phyloP scores from a whole-genome alignment of 2,113 vertebrate species.

The Alligator mississippiensis region DNA sequence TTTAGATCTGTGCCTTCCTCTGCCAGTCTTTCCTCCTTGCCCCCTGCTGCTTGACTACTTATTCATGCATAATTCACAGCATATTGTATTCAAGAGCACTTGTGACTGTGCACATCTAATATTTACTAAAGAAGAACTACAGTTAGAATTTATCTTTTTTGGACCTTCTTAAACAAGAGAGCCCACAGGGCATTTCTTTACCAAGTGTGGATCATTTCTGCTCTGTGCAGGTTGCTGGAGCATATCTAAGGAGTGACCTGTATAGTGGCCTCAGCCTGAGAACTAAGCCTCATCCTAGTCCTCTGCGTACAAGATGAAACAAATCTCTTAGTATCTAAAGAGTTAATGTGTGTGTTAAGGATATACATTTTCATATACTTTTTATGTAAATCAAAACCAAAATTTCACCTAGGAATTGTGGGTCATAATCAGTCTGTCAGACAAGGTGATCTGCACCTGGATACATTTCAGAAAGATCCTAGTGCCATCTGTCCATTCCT shows the following conservation, averaged over 20 bases:
- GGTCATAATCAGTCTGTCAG: too few species aligned
- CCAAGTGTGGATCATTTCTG: neutral
- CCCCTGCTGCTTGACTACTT: neutral
- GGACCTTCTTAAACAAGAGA: too few species aligned
- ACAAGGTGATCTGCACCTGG: too few species aligned
- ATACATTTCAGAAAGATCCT: too few species aligned
- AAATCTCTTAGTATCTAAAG: neutral
- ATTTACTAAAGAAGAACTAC: neutral
- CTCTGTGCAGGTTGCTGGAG: neutral
- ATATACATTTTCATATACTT: neutral
- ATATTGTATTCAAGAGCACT: neutral
- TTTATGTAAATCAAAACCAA: neutral
- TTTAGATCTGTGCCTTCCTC: too few species aligned
- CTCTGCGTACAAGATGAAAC: neutral
- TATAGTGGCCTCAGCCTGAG: neutral
- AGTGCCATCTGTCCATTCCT: too few species aligned
- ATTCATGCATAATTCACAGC: neutral
- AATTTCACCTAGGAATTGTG: too few species aligned
- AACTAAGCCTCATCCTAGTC: neutral
- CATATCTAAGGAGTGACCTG: neutral
- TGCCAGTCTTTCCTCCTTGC: too few species aligned
- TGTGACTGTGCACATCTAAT: neutral
- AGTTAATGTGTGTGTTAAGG: neutral
- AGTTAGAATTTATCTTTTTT: neutral
- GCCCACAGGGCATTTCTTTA: too few species aligned